Base-by-base conservation (phyloP, 2,113 vertebrate genomes). In the Prietella phreatophila region DNA sequence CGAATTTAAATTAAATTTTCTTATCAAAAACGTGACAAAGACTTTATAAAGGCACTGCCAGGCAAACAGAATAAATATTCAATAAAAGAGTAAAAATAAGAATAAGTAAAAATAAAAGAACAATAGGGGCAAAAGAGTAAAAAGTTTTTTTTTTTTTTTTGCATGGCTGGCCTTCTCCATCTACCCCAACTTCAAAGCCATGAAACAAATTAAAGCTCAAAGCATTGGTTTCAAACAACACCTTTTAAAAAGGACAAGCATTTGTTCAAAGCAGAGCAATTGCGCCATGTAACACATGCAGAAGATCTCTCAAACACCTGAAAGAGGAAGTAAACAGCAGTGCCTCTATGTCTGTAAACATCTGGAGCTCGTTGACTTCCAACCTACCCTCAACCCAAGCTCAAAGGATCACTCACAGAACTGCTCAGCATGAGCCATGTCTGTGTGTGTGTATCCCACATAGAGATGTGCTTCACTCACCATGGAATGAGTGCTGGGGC, bases 401-500 rank as follows among this genome's bases (percentile, higher is more conserved):
- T 89, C 84, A 86, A 87, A 86, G 71, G 86, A 88, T 78, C 88
- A 61, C 84, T 89, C 80, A 76, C 73, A 91, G 84, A 11, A 67
- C 30, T 80, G 36, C 65, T 65, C 83, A 83, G 76, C 30, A 15
- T 83, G 75, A 88, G 36, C 83, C 47, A 53, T 75, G 42, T 69
- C 17, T 63, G 47, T 67, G 58, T 65, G 22, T 63, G 85, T 55
- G 73, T 87, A 47, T 33, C 33, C 25, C 1, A 8, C 14, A 17
- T 33, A 63, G 82, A 84, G 71, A 84, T 84, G 56, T 33, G 27
- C 10, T 39, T 11, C 36, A 85, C 90, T 95, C 91, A 99, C 98
- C 97, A 88, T 95, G 90, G 84, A 96, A 96, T 22, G 96, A 92
- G 92, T 97, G 96, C 90, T 97, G 94, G 82, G 98, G 97, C 8